Evolutionary conservation across 2,888 invertebrate genomes (phyloP).

Genomic region (Colletes collaris): DNA sequence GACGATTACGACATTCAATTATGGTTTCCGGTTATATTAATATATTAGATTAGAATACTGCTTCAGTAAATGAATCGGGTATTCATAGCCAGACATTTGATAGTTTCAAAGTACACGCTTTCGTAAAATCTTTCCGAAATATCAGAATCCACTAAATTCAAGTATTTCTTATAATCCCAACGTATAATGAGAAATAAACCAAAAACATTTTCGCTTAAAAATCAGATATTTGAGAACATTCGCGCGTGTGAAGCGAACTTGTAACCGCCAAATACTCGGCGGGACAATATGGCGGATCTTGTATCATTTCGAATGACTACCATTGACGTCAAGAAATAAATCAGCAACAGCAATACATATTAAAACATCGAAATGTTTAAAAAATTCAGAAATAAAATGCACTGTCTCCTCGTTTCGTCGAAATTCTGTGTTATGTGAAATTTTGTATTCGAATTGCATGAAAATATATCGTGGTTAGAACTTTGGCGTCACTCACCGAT

Average conservation of each 20-base stretch:
- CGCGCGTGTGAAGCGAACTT: background rate
- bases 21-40: conserved; percentile 12
- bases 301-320: conserved; percentile 27
- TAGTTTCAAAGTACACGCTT: background rate
- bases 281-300: conserved; percentile 18
- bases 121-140: too few relatives aligned
- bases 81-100: background rate
- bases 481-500: conserved; percentile 36
- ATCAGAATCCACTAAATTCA: too few relatives aligned
- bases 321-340: background rate
- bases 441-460: background rate
- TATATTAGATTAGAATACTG: conserved; percentile 20
- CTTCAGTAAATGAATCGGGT: background rate
- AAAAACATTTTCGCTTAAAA: background rate
- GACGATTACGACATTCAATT: background rate
- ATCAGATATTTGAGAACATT: background rate
- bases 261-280: conserved; percentile 34
- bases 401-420: background rate
- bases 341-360: too few relatives aligned
- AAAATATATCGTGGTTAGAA: background rate
- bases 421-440: background rate
- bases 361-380: background rate
- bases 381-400: background rate
- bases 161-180: background rate
- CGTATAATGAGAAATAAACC: background rate